A percentile compares a stretch with the other conserved stretches of the same genome.
Evolutionary conservation across 1,140 invertebrate genomes (phyloP).

Genomic region (Drosophila lacteicornis): DNA sequence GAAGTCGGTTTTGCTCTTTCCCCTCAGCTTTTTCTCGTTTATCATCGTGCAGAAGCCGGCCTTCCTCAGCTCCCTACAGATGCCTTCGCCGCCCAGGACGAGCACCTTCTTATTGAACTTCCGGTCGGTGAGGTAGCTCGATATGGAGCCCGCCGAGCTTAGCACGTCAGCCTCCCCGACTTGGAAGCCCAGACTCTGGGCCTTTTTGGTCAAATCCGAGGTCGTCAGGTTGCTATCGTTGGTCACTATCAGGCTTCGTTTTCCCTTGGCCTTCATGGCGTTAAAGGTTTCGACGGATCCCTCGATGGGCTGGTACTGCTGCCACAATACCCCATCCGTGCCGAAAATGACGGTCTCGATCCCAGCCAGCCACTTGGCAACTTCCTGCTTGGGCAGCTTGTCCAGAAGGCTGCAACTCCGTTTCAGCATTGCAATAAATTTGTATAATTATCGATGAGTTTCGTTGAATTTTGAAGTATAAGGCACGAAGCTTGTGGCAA

Average conservation of each 20-base stretch:
- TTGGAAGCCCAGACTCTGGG: conserved; percentile 25
- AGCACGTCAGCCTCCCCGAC: conserved; percentile 15
- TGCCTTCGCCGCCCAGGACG: conserved; percentile 44
- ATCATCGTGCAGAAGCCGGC: conserved; percentile 19
- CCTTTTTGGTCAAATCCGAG: conserved; percentile 25
- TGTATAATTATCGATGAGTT: background rate
- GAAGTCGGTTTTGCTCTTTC: background rate
- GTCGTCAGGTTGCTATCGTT: conserved; percentile 31
- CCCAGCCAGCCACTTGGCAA: conserved; percentile 47
- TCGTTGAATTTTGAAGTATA: background rate
- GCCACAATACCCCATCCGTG: conserved; percentile 62
- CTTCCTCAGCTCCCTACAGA: conserved; percentile 31
- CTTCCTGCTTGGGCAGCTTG: conserved; percentile 31
- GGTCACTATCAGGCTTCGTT: conserved; percentile 30
- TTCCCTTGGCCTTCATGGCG: conserved; percentile 20
- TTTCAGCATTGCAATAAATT: conserved; percentile 48
- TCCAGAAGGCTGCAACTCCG: conserved; percentile 42
- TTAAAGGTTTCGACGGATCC: conserved; percentile 54
- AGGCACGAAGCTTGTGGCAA: background rate
- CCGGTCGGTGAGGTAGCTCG: conserved; percentile 22
- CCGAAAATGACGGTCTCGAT: conserved; percentile 61
- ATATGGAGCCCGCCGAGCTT: conserved; percentile 23
- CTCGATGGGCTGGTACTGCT: conserved; percentile 34
- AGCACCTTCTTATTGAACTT: conserved; percentile 45
- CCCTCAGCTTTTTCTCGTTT: background rate